Evolutionary conservation across 2,113 vertebrate genomes (phyloP).

Genomic region (Baryphthengus martii): DNA sequence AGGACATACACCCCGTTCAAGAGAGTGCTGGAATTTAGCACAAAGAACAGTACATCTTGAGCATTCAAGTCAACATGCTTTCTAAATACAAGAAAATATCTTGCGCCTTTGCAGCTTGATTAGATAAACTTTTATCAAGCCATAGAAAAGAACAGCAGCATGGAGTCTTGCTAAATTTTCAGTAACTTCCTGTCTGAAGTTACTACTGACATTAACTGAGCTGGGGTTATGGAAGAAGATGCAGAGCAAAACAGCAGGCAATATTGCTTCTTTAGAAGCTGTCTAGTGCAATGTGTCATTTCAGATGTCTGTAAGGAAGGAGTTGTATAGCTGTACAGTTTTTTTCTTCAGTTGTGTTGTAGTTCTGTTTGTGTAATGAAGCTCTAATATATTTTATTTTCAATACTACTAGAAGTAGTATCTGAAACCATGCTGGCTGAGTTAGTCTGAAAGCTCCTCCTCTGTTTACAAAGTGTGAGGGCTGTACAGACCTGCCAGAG

Average conservation of each 20-base stretch:
- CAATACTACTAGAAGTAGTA: neutral
- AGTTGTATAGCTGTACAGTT: neutral
- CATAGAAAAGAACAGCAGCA: neutral
- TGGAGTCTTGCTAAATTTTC: conserved; percentile 12
- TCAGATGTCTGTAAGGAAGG: neutral
- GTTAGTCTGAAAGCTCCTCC: neutral
- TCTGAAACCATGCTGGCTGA: neutral
- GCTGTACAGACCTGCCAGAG: neutral
- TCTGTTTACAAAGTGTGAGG: neutral
- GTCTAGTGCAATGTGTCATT: neutral
- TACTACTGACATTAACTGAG: neutral
- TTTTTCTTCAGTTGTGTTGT: neutral
- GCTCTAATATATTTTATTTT: neutral
- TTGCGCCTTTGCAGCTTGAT: conserved; percentile 17
- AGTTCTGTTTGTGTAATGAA: neutral
- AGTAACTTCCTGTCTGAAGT: conserved; percentile 7
- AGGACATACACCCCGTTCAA: conserved; percentile 83
- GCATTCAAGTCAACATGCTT: neutral
- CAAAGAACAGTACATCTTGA: conserved; percentile 61
- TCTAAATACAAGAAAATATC: neutral
- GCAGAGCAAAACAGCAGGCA: neutral
- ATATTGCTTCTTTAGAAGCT: conserved; percentile 1
- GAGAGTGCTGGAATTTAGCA: conserved; percentile 84
- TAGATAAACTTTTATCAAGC: neutral
- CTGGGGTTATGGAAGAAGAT: neutral